Percentiles rank a stretch among this genome's conserved stretches.
phyloP scores from a whole-genome alignment of 2,113 vertebrate species.

The Tapirus terrestris region DNA sequence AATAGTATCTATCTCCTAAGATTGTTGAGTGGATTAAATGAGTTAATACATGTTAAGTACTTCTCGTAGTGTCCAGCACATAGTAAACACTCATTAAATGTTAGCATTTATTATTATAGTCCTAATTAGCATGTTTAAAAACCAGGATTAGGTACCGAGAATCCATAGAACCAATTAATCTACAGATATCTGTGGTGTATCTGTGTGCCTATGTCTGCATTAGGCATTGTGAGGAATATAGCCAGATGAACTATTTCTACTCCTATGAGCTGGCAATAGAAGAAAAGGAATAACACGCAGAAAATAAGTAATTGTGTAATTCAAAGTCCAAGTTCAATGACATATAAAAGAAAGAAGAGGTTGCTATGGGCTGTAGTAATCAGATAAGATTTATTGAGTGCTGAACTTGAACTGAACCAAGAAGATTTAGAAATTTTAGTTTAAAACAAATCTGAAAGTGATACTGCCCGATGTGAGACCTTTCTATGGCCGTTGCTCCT shows the following conservation, averaged over 20 bases:
- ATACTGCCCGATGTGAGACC: neutral
- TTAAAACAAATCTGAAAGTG: neutral
- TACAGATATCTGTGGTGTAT: neutral
- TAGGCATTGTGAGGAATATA: neutral
- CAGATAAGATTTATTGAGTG: neutral
- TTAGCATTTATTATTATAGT: conserved; percentile 15
- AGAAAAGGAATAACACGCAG: neutral
- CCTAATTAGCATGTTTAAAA: neutral
- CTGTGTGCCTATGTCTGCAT: neutral
- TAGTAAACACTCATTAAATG: neutral
- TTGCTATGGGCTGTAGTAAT: neutral
- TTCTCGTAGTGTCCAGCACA: neutral
- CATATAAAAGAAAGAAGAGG: neutral
- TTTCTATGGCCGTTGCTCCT: neutral
- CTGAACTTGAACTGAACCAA: neutral
- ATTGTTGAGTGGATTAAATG: neutral
- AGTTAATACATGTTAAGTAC: neutral
- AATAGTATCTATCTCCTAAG: neutral
- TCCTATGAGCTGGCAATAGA: neutral
- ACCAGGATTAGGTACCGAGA: neutral
- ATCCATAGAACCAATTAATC: neutral
- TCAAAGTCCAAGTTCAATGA: neutral
- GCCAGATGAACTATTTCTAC: neutral
- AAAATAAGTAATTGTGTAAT: neutral
- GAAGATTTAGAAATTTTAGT: neutral